A percentile compares a stretch with the other conserved stretches of the same genome.
Conservation (phyloP, 2,888 invertebrate genomes). For the Alsophila aescularia region DNA sequence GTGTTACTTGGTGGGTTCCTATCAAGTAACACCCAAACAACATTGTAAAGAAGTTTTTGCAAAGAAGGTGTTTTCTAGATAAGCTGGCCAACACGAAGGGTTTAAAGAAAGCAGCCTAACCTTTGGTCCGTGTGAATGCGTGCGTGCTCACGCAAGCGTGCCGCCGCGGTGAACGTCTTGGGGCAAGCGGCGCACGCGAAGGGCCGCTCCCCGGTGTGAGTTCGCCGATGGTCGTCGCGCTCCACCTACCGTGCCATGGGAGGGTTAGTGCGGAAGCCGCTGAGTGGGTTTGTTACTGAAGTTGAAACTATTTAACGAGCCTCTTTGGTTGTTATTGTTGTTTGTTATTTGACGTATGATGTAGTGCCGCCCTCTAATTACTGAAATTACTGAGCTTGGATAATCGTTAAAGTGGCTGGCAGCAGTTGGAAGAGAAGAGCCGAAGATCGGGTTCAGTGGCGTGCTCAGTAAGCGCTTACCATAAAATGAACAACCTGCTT, state of each 20-base stretch:
- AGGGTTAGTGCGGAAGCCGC: background rate
- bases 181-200: constrained; percentile 78
- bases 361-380: too few relatives aligned
- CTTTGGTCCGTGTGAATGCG: constrained; percentile 81
- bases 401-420: too few relatives aligned
- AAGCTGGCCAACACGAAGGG: too few relatives aligned
- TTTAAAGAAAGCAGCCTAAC: constrained; percentile 41
- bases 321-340: too few relatives aligned
- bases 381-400: too few relatives aligned
- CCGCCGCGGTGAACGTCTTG: constrained; percentile 81
- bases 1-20: too few relatives aligned
- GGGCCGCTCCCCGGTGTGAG: constrained; percentile 80
- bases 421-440: too few relatives aligned
- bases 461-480: too few relatives aligned
- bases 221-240: constrained; percentile 81
- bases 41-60: background rate
- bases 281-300: background rate
- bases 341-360: too few relatives aligned
- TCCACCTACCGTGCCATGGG: constrained; percentile 66
- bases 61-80: background rate
- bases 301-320: background rate
- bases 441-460: too few relatives aligned
- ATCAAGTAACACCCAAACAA: too few relatives aligned
- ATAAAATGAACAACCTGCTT: too few relatives aligned
- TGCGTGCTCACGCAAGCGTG: constrained; percentile 79